A percentile compares a stretch with the other conserved stretches of the same genome.
phyloP scores from a whole-genome alignment of 2,888 invertebrate species.

The Polyommatus icarus region DNA sequence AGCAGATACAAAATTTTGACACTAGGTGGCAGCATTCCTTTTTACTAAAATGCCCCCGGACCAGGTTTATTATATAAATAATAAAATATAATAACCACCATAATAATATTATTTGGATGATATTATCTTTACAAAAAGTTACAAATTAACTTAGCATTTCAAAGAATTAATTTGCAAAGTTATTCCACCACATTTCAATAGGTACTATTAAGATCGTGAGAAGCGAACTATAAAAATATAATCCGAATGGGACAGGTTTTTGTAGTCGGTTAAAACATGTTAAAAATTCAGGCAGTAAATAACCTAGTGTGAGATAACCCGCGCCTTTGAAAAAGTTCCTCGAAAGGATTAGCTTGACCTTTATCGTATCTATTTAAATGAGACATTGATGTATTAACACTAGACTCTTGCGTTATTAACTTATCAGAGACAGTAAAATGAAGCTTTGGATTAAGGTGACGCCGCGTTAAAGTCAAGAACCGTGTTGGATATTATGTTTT shows the following conservation, averaged over 20 bases:
- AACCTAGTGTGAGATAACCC: background rate
- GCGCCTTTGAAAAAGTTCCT: slow-evolving; percentile 10
- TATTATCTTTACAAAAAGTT: too few species aligned
- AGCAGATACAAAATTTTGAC: background rate
- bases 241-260: background rate
- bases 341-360: slow-evolving; percentile 29
- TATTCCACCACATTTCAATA: background rate
- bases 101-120: too few species aligned
- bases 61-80: too few species aligned
- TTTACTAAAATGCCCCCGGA: background rate
- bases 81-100: too few species aligned
- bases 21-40: background rate
- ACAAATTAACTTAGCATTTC: background rate
- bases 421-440: too few species aligned
- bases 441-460: too few species aligned
- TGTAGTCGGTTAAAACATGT: background rate
- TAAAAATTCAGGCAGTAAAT: background rate
- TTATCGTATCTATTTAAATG: slow-evolving; percentile 4
- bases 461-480: too few species aligned
- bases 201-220: background rate
- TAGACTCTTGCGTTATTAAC: background rate
- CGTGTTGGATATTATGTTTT: too few species aligned
- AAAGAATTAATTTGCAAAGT: background rate
- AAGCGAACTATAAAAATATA: background rate
- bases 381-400: background rate